Evolutionary conservation across 2,113 vertebrate genomes (phyloP).

Genomic region (Cromileptes altivelis): DNA sequence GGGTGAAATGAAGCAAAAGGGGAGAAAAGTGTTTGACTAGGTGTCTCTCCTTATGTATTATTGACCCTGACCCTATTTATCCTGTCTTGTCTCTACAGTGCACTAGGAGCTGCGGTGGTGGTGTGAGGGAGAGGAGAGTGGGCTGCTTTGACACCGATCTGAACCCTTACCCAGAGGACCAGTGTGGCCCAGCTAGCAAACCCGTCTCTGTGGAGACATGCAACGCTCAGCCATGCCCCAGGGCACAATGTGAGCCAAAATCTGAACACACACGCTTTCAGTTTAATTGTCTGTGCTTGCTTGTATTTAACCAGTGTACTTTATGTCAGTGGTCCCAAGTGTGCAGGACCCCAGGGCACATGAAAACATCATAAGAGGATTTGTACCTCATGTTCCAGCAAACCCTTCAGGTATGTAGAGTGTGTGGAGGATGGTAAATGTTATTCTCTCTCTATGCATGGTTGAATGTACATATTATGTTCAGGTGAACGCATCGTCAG

Average conservation of each 20-base stretch:
- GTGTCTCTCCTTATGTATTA: not conserved
- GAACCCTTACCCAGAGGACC: slow-evolving; percentile 82
- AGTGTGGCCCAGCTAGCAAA: slow-evolving; percentile 80
- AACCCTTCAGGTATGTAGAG: slow-evolving; percentile 56
- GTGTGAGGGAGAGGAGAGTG: slow-evolving; percentile 89
- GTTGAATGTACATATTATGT: not conserved
- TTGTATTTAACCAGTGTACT: not conserved
- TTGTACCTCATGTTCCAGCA: slow-evolving; percentile 75
- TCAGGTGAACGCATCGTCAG: not conserved
- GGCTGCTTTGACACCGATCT: slow-evolving; percentile 85
- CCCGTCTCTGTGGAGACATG: slow-evolving; percentile 87
- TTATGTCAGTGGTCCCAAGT: slow-evolving; percentile 87
- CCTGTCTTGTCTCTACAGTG: slow-evolving; percentile 82
- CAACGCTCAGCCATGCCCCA: slow-evolving; percentile 89
- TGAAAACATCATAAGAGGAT: slow-evolving; percentile 71
- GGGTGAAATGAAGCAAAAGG: not conserved
- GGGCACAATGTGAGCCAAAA: slow-evolving; percentile 86
- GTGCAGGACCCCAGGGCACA: slow-evolving; percentile 83
- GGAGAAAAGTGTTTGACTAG: not conserved
- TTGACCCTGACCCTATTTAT: not conserved
- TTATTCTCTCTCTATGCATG: slow-evolving; percentile 1
- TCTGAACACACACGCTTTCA: not conserved
- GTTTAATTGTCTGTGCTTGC: not conserved
- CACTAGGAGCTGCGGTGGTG: slow-evolving; percentile 89
- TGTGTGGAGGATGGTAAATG: not conserved